A percentile compares a stretch with the other conserved stretches of the same genome.
phyloP scores from a whole-genome alignment of 2,113 vertebrate species.

The Sinocyclocheilus anshuiensis region DNA sequence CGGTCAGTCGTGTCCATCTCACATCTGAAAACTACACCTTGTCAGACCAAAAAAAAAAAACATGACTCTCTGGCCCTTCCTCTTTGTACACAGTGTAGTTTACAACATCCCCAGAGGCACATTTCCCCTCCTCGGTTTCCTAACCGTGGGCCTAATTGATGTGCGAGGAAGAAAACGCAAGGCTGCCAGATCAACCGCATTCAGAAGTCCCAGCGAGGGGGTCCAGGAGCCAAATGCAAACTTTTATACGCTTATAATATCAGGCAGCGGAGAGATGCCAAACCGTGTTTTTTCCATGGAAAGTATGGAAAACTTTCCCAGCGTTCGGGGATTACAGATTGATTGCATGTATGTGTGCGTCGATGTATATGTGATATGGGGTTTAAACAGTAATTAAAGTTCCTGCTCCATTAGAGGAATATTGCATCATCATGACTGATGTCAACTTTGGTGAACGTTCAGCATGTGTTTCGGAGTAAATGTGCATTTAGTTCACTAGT shows the following conservation, averaged over 20 bases:
- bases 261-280: conserved; percentile 44
- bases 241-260: conserved; percentile 45
- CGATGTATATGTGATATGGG: conserved; percentile 2
- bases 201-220: conserved; percentile 31
- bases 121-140: conserved; percentile 35
- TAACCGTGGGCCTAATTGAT: conserved; percentile 38
- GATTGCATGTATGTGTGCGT: conserved; percentile 23
- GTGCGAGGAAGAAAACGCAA: conserved; percentile 27
- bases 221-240: conserved; percentile 43
- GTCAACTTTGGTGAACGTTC: conserved; percentile 7
- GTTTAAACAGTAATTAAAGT: conserved; percentile 18
- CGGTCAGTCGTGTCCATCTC: neutral
- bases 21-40: conserved; percentile 33
- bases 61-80: conserved; percentile 23
- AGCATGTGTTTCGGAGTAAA: conserved; percentile 18
- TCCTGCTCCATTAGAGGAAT: conserved; percentile 18
- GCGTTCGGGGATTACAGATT: conserved; percentile 9
- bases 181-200: conserved; percentile 44
- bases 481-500: conserved; percentile 7
- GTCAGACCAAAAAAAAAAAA: neutral
- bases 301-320: conserved; percentile 28
- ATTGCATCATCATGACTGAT: conserved; percentile 37
- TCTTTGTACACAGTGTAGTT: conserved; percentile 1
- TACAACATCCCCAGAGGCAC: conserved; percentile 25
- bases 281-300: conserved; percentile 22